phyloP scores from a whole-genome alignment of 2,888 invertebrate species.

The Drosophila lacicola region DNA sequence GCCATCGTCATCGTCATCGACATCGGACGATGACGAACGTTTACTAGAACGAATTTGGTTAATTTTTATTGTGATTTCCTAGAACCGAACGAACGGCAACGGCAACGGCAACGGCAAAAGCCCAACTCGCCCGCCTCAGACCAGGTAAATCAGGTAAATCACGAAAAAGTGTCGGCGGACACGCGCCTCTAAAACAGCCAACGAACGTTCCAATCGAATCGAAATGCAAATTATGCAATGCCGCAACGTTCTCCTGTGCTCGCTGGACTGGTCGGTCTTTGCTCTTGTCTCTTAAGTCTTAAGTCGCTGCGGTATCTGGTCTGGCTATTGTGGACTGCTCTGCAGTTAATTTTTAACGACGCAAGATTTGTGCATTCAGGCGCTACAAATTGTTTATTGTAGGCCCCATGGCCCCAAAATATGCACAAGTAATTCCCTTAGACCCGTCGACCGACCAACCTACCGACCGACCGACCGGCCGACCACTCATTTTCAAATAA shows the following conservation, averaged over 20 bases:
- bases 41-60: conserved; percentile 79
- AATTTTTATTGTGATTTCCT: conserved; percentile 81
- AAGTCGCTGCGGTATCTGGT: conserved; percentile 4
- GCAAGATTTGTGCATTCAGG: conserved; percentile 79
- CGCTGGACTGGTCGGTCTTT: neutral
- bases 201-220: conserved; percentile 82
- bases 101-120: conserved; percentile 7
- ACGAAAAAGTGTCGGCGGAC: conserved; percentile 84
- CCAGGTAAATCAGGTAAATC: conserved; percentile 78
- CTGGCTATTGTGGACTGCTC: conserved; percentile 30
- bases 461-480: conserved; percentile 33
- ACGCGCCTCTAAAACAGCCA: conserved; percentile 80
- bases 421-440: conserved; percentile 51
- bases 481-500: conserved; percentile 63
- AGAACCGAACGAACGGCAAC: conserved; percentile 60
- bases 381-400: conserved; percentile 81
- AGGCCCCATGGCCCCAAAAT: conserved; percentile 57
- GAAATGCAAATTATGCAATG: conserved; percentile 84
- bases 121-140: conserved; percentile 10
- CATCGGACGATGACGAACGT: conserved; percentile 65
- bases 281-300: neutral
- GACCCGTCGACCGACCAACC: conserved; percentile 14
- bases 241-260: conserved; percentile 45
- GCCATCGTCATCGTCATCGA: conserved; percentile 37
- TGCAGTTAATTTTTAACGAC: conserved; percentile 77